Evolutionary conservation across 2,113 vertebrate genomes (phyloP).

Genomic region (Phylloscopus trochilus): DNA sequence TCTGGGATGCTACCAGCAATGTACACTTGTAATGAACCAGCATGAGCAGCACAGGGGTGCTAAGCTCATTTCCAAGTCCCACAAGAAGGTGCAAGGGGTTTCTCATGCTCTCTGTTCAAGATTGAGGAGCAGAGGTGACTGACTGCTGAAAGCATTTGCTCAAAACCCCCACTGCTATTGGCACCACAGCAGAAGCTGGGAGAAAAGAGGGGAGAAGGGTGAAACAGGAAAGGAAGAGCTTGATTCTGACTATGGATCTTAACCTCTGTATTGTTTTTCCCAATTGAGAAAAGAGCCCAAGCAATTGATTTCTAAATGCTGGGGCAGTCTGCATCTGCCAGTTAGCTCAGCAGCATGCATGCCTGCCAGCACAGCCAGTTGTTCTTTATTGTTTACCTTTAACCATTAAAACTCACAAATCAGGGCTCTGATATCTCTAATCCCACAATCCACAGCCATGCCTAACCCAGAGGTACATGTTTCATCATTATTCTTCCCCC

Average conservation of each 20-base stretch:
- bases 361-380: fast-evolving
- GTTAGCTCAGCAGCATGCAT: background rate
- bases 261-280: background rate
- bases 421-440: background rate
- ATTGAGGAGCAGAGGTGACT: background rate
- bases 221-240: background rate
- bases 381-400: background rate
- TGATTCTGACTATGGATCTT: background rate
- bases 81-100: background rate
- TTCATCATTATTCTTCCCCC: background rate
- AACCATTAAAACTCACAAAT: background rate
- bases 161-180: background rate
- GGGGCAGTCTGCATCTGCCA: background rate
- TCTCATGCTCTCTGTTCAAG: background rate
- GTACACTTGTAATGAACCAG: background rate
- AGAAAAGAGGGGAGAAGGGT: background rate
- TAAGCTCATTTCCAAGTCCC: background rate
- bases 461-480: background rate
- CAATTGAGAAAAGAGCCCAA: no score
- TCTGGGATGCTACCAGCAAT: background rate
- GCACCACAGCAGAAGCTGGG: background rate
- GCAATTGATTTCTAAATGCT: background rate
- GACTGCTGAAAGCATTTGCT: background rate
- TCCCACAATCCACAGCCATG: background rate
- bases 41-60: background rate